Percentiles rank a stretch among this genome's conserved stretches.
Evolutionary conservation across 2,888 invertebrate species (phyloP).

Genomic region (Hanleya hanleyi): DNA sequence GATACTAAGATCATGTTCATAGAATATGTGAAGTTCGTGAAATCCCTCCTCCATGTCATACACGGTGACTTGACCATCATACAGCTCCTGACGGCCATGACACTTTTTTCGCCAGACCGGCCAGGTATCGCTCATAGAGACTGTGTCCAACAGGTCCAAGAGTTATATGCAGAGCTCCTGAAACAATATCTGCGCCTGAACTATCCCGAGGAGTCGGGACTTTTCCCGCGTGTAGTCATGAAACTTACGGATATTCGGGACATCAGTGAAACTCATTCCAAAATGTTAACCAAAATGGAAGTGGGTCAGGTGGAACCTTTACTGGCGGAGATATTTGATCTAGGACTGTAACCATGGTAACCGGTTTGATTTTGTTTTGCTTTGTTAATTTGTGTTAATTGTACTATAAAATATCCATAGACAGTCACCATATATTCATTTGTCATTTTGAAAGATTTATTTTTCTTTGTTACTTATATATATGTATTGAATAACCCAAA

Average conservation of each 20-base stretch:
- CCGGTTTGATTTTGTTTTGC: too few species aligned
- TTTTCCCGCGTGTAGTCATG: constrained; percentile 80
- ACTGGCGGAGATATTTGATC: constrained; percentile 94
- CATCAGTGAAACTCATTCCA: constrained; percentile 91
- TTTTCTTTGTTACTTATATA: too few species aligned
- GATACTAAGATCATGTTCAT: constrained; percentile 61
- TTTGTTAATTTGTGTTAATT: too few species aligned
- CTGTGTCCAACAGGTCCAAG: constrained; percentile 56
- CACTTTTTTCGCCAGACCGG: constrained; percentile 65
- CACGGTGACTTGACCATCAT: constrained; percentile 62
- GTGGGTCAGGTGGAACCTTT: constrained; percentile 92
- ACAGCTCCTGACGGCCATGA: constrained; percentile 65
- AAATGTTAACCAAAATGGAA: constrained; percentile 93
- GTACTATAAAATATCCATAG: too few species aligned
- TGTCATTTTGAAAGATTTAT: too few species aligned
- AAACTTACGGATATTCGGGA: constrained; percentile 91
- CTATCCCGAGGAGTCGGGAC: constrained; percentile 56
- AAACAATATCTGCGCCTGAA: constrained; percentile 52
- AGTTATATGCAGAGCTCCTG: constrained; percentile 60
- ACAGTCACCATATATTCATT: too few species aligned
- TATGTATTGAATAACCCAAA: too few species aligned
- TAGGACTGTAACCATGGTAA: too few species aligned
- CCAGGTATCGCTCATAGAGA: constrained; percentile 43
- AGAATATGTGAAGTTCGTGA: constrained; percentile 67
- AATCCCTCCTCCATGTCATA: constrained; percentile 57